Evolutionary conservation across 2,888 invertebrate genomes (phyloP), one percentile per base, ranked within the genome.

Genomic region (Phyto melanocephala): DNA sequence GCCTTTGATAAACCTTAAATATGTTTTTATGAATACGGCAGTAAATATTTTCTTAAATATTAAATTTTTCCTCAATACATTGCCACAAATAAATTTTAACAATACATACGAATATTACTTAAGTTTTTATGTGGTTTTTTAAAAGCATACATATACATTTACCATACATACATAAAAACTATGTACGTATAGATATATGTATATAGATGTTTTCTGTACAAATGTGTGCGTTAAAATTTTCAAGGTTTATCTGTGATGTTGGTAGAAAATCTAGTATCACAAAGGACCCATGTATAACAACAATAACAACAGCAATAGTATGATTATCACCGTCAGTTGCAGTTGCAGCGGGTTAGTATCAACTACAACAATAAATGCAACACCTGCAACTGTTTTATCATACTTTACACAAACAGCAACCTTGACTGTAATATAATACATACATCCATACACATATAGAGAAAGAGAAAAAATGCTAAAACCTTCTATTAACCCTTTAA

Each of bases 181-280:
- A 28, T 28, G 28, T 33, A 63, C 20, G 35, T 50, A 11, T n/a
- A 71, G 4, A 40, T 45, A 33, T 42, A 35, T 54, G 8, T 8
- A 58, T 54, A 24, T 65, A 47, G n/a, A 37, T 63, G 35, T 22
- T 63, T 74, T 62, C 2, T 28, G 42, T 11, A 15, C 15, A n/a
- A 65, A 35, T 58, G 33, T 71, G 33, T 62, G 50, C 28, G 50
- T 62, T 15, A 40, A 40, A 3, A 28, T 58, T 50, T 71, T 82
- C 78, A 78, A 82, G 81, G 81, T 71, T 82, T 79, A 82, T 82
- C 78, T 78, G 15, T 65, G 78, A 74, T 78, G 63, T 70, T 78
- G 52, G 56, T 50, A 56, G 37, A 82, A 28, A 56, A 78, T 58
- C 70, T 65, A 78, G 60, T 78, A 75, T 78, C 65, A 82, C 70